Percentiles rank a stretch among this genome's conserved stretches.
Evolutionary conservation across 2,797 vertebrate species (phyloP).

Genomic region (Borostomias antarcticus): DNA sequence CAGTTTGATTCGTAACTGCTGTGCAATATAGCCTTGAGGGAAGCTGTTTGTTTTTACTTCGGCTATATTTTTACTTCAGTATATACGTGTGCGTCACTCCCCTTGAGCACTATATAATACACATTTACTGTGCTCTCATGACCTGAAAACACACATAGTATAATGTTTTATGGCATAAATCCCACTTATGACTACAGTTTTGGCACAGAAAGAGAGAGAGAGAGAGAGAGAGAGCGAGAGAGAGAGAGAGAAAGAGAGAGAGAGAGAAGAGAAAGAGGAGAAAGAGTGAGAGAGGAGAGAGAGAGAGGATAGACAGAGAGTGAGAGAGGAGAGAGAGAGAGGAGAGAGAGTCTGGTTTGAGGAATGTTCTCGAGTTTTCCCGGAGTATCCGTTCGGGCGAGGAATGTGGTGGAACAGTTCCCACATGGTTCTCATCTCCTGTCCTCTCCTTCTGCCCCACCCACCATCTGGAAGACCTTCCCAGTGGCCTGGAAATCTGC

Average conservation of each 20-base stretch:
- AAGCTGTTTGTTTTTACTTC: too few relatives aligned
- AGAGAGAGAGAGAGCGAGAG: neutral
- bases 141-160: too few relatives aligned
- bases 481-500: neutral
- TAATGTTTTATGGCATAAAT: too few relatives aligned
- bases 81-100: too few relatives aligned
- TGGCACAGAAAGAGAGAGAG: neutral
- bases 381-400: neutral
- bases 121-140: too few relatives aligned
- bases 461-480: neutral
- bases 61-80: too few relatives aligned
- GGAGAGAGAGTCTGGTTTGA: neutral
- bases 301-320: too few relatives aligned
- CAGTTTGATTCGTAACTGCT: too few relatives aligned
- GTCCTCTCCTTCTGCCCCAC: neutral
- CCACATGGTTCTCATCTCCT: constrained; percentile 9
- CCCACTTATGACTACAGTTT: too few relatives aligned
- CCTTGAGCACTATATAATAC: too few relatives aligned
- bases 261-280: neutral
- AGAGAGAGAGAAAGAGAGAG: constrained; percentile 6
- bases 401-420: constrained; percentile 6
- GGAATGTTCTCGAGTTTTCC: neutral
- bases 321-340: neutral
- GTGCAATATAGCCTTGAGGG: too few relatives aligned
- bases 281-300: too few relatives aligned